These are phyloP conservation scores for Phytoseiulus persimilis DNA, from an alignment of 2,888 invertebrate species.

Conservation along the genomic window DNA sequence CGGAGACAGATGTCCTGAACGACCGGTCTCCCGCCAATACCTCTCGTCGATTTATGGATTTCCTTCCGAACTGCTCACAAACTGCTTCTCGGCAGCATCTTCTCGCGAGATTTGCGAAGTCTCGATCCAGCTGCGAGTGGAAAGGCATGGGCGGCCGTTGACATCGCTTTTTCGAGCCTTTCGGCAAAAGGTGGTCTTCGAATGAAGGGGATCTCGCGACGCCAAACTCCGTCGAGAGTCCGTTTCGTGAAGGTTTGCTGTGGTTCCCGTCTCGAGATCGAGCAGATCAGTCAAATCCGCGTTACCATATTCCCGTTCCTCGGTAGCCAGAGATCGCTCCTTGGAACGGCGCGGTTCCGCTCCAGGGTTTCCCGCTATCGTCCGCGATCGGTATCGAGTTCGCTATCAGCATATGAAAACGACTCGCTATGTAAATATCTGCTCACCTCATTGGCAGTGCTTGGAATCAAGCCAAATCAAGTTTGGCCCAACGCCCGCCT, in stretches of 20 bases:
- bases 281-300: too few relatives aligned
- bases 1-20: background rate
- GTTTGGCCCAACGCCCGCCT: background rate
- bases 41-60: background rate
- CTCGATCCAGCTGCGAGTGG: background rate
- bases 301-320: too few relatives aligned
- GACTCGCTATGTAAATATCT: background rate
- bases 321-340: background rate
- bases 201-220: too few relatives aligned
- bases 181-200: background rate
- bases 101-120: background rate
- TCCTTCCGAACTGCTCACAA: background rate
- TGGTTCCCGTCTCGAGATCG: too few relatives aligned
- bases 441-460: background rate
- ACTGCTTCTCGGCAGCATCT: background rate
- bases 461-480: background rate
- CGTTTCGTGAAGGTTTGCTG: too few relatives aligned
- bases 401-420: slow-evolving; percentile 5
- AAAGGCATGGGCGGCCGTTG: background rate
- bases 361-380: background rate
- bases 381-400: background rate
- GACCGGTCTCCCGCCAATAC: background rate
- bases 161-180: background rate
- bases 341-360: background rate
- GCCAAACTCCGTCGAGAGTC: too few relatives aligned